phyloP scores from a whole-genome alignment of 2,113 vertebrate species.

The Paralichthys olivaceus region DNA sequence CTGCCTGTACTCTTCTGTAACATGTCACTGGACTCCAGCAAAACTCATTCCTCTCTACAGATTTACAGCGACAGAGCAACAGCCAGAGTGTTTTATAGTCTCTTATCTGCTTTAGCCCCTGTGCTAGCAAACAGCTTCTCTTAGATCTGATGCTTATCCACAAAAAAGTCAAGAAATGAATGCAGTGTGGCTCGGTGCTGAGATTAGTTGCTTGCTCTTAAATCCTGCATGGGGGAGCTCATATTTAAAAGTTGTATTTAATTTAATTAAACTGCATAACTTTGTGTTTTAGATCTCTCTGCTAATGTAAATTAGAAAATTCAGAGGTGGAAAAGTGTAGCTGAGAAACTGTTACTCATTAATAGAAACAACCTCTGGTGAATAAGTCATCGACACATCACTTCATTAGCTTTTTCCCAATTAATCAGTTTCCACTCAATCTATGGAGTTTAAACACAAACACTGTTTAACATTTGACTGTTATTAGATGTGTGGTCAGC shows the following conservation, averaged over 20 bases:
- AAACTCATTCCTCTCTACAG: conserved; percentile 11
- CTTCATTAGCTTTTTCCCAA: not conserved
- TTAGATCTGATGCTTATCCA: conserved; percentile 32
- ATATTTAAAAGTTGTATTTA: not conserved
- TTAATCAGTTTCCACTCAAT: not conserved
- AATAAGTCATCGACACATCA: not conserved
- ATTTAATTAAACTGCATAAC: not conserved
- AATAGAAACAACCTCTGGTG: not conserved
- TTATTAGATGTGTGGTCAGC: too few relatives aligned
- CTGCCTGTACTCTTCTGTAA: not conserved
- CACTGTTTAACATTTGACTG: too few relatives aligned
- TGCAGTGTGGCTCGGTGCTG: not conserved
- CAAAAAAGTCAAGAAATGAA: conserved; percentile 33
- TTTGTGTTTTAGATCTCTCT: not conserved
- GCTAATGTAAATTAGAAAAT: not conserved
- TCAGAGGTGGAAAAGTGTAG: not conserved
- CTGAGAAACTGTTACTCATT: not conserved
- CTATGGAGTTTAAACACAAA: too few relatives aligned
- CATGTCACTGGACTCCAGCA: not conserved
- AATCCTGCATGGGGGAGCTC: not conserved
- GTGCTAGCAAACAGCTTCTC: conserved; percentile 38
- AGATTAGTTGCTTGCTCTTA: conserved; percentile 2
- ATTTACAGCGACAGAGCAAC: conserved; percentile 22
- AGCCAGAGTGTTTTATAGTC: conserved; percentile 11
- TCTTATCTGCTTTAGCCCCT: conserved; percentile 31